Percentiles rank a stretch among this genome's conserved stretches.
Conservation (phyloP, 2,113 vertebrate species). For the Pantherophis guttatus region DNA sequence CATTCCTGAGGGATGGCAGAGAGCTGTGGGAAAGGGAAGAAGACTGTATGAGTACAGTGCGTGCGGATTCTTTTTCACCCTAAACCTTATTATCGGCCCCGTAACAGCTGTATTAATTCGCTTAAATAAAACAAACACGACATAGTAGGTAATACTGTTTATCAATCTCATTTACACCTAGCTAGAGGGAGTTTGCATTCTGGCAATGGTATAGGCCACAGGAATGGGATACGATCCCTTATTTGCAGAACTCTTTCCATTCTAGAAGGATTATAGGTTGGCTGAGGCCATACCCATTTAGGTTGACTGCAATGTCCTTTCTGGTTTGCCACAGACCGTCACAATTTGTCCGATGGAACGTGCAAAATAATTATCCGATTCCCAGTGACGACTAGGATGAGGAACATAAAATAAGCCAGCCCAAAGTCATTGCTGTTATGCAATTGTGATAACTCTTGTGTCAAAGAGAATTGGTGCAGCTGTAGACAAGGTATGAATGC, state of each 20-base stretch:
- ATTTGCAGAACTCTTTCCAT: background rate
- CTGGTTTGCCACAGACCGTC: background rate
- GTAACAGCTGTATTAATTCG: conserved; percentile 48
- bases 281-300: background rate
- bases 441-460: background rate
- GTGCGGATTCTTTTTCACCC: background rate
- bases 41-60: background rate
- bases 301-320: background rate
- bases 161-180: background rate
- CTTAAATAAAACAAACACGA: background rate
- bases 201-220: background rate
- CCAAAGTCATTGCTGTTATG: background rate
- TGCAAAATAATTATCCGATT: background rate
- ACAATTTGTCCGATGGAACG: background rate
- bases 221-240: background rate
- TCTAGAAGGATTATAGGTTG: background rate
- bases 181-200: fast-evolving
- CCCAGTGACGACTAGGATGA: background rate
- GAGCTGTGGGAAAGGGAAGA: conserved; percentile 43
- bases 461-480: background rate
- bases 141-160: conserved; percentile 2
- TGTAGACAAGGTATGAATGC: background rate
- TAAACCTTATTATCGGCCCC: conserved; percentile 19
- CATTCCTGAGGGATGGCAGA: conserved; percentile 30
- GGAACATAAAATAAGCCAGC: background rate